Conservation (phyloP, 1,140 invertebrate genomes). For the Diorhabda carinulata region DNA sequence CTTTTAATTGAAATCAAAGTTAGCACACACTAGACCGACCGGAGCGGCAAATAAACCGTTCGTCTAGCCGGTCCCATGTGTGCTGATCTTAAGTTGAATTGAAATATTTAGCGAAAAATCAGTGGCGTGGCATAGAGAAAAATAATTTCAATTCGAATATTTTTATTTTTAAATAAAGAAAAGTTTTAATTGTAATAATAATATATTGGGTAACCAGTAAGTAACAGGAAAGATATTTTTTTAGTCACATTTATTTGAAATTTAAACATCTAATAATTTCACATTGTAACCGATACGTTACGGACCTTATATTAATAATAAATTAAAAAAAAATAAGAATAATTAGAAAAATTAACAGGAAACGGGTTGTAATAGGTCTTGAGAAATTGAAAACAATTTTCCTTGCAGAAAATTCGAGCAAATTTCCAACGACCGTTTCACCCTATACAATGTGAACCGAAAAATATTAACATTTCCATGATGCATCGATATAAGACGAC, state of each 20-base stretch:
- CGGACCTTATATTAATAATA: constrained; percentile 8
- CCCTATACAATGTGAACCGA: constrained; percentile 18
- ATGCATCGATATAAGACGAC: constrained; percentile 17
- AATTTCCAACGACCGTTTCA: constrained; percentile 11
- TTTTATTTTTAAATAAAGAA: constrained; percentile 15
- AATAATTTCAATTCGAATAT: not conserved
- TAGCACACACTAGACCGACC: too few relatives aligned
- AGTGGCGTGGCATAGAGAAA: not conserved
- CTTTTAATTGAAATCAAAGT: too few relatives aligned
- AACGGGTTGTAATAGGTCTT: not conserved
- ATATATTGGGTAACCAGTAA: constrained; percentile 16
- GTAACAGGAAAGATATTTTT: constrained; percentile 21
- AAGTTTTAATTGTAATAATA: constrained; percentile 5
- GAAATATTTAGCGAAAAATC: too few relatives aligned
- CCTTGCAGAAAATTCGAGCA: constrained; percentile 1
- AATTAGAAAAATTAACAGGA: constrained; percentile 10
- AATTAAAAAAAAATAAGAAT: not conserved
- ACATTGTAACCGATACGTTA: constrained; percentile 37
- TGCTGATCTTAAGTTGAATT: too few relatives aligned
- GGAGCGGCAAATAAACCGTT: too few relatives aligned
- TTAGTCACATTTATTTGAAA: constrained; percentile 45
- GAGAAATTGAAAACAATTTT: not conserved
- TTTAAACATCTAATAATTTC: constrained; percentile 45
- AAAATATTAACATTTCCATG: constrained; percentile 14
- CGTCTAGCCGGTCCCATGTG: too few relatives aligned